Base-by-base conservation (phyloP, 92 coral and sea anemone species). In the Paramuricea clavata region DNA sequence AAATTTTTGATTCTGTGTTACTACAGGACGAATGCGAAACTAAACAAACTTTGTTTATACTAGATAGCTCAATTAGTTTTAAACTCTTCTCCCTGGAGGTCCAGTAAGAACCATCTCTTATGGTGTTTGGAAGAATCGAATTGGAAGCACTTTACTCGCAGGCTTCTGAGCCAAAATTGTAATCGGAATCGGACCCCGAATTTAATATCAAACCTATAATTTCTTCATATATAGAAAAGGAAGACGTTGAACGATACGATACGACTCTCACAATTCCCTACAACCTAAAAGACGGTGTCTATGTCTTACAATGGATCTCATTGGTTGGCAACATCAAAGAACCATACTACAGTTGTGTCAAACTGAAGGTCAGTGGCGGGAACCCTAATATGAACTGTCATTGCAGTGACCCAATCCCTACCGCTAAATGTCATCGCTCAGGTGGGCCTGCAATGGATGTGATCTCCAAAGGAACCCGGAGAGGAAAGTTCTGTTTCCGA, bases 341-440 rank as follows among this genome's bases (percentile, higher is more conserved):
- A 61, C 86, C 64, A 17, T 87, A 87, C 81, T 87, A 87, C 90
- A 87, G 85, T 74, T 87, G 90, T 49, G 90, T 83, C 11, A 87
- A 87, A 32, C 86, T 87, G 34, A 30, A 50, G 39, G 86, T 87
- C 78, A 80, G 67, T 6, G 90, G 90, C 1, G 90, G 90, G 0
- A 69, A 87, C 34, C 86, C 86, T 16, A 54, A 67, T 28, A 21
- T 87, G 69, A 52, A 78, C 34, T 87, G 90, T 36, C 39, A 41
- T 32, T 78, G 81, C 16, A 44, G 30, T 21, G 85, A 41, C 19
- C 80, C 15, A 27, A 69, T 83, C 30, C 86, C 90, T n/a, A 76
- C 81, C 19, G 41, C 57, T 16, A 56, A 57, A 62, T 85, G 89
- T 36, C 80, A 43, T 15, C 81, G 81, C 77, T 72, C 57, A 49